Evolutionary conservation across 2,797 vertebrate genomes (phyloP), one percentile per base, ranked within the genome.

Genomic region (Ctenochaetus hawaiiensis): DNA sequence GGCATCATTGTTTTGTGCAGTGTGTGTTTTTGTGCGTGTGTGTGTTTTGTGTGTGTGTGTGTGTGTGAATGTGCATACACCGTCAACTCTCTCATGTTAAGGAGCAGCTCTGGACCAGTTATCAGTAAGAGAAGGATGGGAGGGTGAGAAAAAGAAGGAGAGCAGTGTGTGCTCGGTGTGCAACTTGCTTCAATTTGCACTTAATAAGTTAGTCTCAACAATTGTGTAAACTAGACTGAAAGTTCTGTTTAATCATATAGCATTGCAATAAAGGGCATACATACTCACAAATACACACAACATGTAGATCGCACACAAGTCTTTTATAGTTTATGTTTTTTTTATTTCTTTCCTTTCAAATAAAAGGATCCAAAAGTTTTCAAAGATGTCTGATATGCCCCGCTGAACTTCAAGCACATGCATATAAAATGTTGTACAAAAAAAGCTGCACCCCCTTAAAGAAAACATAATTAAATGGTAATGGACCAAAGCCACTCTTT

Each of bases 1-100:
- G 58, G 76, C 78, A 78, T 84, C 80, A 72, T 75, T 88, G 81
- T 83, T 73, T 76, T 59, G 52, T 81, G 83, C n/a, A 26, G 34
- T 56, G 59, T 62, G 67, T 45, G 79, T 70, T 51, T 56, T 47
- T 75, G 43, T 48, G 47, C 41, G 48, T 53, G 64, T 22, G 52
- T 66, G 67, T 56, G 70, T 65, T 37, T n/a, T n/a, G 23, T 54
- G 57, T 43, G 34, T 22, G 63, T 37, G 51, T 20, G 34, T 54
- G 30, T 43, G 13, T 39, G 12, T 45, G 41, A 8, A 41, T 39
- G 69, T 23, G 61, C 10, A n/a, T 17, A 18, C 48, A 22, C 34
- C 41, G 14, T 74, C 77, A 73, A 78, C 14, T 80, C 54, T 43
- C 63, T 72, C 6, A n/a, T 64, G 8, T 77, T 63, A 41, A 43